phyloP scores from a whole-genome alignment of 2,113 vertebrate genomes.

The Struthidea cinerea region DNA sequence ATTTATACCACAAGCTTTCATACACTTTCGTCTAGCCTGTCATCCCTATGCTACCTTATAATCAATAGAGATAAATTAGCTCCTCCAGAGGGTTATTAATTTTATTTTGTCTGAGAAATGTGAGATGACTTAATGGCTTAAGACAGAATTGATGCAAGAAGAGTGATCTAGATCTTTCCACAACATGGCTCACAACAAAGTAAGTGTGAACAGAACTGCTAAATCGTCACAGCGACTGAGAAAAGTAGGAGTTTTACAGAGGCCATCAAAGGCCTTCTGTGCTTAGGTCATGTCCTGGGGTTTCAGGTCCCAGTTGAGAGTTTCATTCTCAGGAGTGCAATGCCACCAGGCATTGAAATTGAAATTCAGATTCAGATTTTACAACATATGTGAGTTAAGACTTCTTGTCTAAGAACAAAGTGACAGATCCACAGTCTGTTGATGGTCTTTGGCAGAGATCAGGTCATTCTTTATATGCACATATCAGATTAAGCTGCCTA shows the following conservation, averaged over 20 bases:
- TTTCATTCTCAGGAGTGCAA: background rate
- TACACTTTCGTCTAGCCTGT: background rate
- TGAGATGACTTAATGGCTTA: background rate
- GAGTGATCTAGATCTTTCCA: background rate
- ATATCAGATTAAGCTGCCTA: background rate
- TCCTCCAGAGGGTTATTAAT: background rate
- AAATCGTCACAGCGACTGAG: background rate
- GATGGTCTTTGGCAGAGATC: background rate
- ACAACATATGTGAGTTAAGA: background rate
- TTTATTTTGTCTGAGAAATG: background rate
- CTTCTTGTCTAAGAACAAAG: background rate
- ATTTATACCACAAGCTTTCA: background rate
- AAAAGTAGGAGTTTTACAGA: background rate
- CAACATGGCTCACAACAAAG: background rate
- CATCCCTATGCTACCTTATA: background rate
- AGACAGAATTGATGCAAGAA: background rate
- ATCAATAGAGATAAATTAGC: background rate
- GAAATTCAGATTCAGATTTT: background rate
- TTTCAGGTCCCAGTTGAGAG: background rate
- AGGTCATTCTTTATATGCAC: background rate
- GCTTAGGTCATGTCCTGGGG: background rate
- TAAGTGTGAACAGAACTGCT: background rate
- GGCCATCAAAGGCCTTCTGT: background rate
- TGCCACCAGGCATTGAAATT: background rate
- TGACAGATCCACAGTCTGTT: background rate